These are phyloP conservation scores for Entomobrya multifasciata DNA, from an alignment of 2,888 invertebrate species.

Conservation along the genomic window DNA sequence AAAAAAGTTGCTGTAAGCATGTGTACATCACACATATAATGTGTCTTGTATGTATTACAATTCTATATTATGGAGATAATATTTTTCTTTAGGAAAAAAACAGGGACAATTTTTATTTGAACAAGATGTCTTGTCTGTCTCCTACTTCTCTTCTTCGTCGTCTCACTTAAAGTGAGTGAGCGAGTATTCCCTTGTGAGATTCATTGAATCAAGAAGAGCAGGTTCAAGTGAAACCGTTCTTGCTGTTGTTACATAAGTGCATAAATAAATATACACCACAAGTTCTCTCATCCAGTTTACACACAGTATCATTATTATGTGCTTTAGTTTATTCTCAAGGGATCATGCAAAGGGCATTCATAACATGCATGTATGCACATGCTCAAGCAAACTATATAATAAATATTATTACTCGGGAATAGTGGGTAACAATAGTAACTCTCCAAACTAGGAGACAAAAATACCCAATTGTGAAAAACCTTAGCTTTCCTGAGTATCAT, in stretches of 20 bases:
- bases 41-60: neutral
- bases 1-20: too few relatives aligned
- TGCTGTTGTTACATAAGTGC: neutral
- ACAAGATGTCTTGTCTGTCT: slow-evolving; percentile 41
- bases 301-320: slow-evolving; percentile 52
- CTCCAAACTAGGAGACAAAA: too few relatives aligned
- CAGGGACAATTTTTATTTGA: slow-evolving; percentile 42
- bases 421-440: neutral
- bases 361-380: neutral
- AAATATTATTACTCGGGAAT: too few relatives aligned
- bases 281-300: slow-evolving; percentile 4
- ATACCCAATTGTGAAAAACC: too few relatives aligned
- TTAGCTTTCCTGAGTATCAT: too few relatives aligned
- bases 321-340: slow-evolving; percentile 29
- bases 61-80: neutral
- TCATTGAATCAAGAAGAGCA: slow-evolving; percentile 49
- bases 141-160: neutral
- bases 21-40: neutral
- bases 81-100: neutral
- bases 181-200: slow-evolving; percentile 37
- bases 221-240: slow-evolving; percentile 43
- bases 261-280: too few relatives aligned
- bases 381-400: neutral
- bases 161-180: slow-evolving; percentile 43
- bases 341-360: slow-evolving; percentile 34